These are phyloP conservation scores for Drosophila mimetica DNA, from an alignment of 2,888 invertebrate genomes.

Conservation along the genomic window DNA sequence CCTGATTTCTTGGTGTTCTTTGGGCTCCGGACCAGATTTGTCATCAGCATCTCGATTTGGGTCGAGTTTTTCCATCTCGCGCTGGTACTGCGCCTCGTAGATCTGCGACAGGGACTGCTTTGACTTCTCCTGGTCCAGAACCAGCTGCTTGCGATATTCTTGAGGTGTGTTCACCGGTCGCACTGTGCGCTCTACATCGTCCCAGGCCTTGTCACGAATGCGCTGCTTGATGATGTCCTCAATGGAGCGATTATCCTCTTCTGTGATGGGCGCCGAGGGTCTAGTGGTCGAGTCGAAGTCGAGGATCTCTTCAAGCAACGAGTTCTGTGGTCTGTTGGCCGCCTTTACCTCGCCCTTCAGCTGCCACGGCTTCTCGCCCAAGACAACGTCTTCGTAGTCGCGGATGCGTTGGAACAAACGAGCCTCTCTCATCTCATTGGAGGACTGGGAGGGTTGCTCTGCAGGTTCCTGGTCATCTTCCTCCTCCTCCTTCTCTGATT, in stretches of 20 bases:
- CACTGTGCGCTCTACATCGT: conserved; percentile 95
- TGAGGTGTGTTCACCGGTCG: conserved; percentile 93
- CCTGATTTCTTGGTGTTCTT: conserved; percentile 91
- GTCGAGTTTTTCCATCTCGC: conserved; percentile 86
- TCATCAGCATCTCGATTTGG: conserved; percentile 85
- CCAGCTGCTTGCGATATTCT: conserved; percentile 93
- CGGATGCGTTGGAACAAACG: conserved; percentile 89
- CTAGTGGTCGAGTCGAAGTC: conserved; percentile 94
- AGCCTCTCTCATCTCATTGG: conserved; percentile 91
- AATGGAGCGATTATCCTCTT: conserved; percentile 93
- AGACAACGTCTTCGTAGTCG: conserved; percentile 89
- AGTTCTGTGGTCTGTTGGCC: conserved; percentile 93
- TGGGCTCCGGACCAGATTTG: conserved; percentile 86
- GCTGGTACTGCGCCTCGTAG: conserved; percentile 94
- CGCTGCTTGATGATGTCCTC: conserved; percentile 96
- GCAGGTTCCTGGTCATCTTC: conserved; percentile 43
- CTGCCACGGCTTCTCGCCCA: conserved; percentile 96
- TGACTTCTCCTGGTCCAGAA: conserved; percentile 96
- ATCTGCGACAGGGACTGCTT: conserved; percentile 96
- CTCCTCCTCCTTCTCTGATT: conserved; percentile 56
- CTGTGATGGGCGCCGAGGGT: conserved; percentile 96
- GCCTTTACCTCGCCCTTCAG: conserved; percentile 95
- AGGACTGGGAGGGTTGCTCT: conserved; percentile 85
- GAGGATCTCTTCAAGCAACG: conserved; percentile 95
- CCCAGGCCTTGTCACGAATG: conserved; percentile 96